A percentile compares a stretch with the other conserved stretches of the same genome.
phyloP scores from a whole-genome alignment of 2,797 vertebrate species.

The Pyrrhura leucotis region DNA sequence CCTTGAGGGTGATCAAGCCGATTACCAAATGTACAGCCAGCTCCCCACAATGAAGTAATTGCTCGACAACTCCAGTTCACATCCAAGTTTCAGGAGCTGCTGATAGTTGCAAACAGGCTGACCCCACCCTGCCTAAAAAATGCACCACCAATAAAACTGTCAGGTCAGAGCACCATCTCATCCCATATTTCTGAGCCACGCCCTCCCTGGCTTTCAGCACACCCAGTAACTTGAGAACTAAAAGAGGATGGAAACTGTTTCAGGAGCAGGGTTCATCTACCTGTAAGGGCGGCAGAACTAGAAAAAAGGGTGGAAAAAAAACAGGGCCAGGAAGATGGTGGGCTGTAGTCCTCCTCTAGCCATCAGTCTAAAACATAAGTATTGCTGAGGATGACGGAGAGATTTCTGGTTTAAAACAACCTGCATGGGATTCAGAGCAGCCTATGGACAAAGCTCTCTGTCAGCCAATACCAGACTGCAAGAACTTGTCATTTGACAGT shows the following conservation, averaged over 20 bases:
- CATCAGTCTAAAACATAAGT: not conserved
- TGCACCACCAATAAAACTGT: not conserved
- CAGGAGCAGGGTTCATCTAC: not conserved
- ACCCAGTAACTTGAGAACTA: not conserved
- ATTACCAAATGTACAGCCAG: not conserved
- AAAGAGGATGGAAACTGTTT: not conserved
- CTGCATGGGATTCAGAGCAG: not conserved
- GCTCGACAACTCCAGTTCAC: not conserved
- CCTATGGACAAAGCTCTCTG: not conserved
- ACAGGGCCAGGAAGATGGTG: not conserved
- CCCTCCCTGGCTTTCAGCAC: not conserved
- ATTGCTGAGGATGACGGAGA: not conserved
- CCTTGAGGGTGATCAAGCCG: not conserved
- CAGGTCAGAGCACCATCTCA: not conserved
- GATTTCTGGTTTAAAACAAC: not conserved
- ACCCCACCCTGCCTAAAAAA: not conserved
- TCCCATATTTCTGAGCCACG: accelerated
- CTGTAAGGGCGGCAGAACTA: not conserved
- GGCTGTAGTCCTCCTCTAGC: not conserved
- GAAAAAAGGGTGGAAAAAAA: not conserved
- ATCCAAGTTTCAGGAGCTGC: not conserved
- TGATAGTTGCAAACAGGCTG: not conserved
- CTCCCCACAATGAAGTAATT: not conserved
- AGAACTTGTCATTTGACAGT: not conserved
- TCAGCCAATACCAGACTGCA: not conserved